Evolutionary conservation across 2,113 vertebrate species (phyloP).

Genomic region (Myrmophylax atrothorax): DNA sequence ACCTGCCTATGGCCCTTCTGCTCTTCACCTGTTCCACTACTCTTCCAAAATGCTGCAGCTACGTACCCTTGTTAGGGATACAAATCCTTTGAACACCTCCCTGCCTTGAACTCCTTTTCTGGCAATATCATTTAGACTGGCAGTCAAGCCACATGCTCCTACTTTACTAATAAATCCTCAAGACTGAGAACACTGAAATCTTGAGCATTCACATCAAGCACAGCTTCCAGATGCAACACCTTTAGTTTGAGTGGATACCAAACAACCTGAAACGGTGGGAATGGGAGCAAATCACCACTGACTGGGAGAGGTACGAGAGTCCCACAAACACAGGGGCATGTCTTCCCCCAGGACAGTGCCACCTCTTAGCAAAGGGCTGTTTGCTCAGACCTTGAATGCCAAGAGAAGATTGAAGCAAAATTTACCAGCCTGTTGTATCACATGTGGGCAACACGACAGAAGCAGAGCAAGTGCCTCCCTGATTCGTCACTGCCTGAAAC

Average conservation of each 20-base stretch:
- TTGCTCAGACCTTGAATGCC: neutral
- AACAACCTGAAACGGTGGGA: neutral
- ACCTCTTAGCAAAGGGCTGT: neutral
- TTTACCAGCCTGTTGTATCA: rapidly evolving
- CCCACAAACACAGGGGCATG: neutral
- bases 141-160: neutral
- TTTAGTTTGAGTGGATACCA: neutral
- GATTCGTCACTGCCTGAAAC: neutral
- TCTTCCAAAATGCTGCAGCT: neutral
- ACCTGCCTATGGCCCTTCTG: neutral
- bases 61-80: rapidly evolving
- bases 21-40: neutral
- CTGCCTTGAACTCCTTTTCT: neutral
- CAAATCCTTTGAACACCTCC: neutral
- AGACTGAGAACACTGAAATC: neutral
- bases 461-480: neutral
- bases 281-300: neutral
- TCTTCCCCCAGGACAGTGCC: neutral
- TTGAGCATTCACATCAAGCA: neutral
- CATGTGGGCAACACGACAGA: neutral
- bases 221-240: neutral
- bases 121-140: neutral
- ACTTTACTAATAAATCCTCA: neutral
- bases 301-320: neutral
- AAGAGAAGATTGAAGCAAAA: neutral